Evolutionary conservation across 2,113 vertebrate genomes (phyloP).

Genomic region (Dipodomys spectabilis): DNA sequence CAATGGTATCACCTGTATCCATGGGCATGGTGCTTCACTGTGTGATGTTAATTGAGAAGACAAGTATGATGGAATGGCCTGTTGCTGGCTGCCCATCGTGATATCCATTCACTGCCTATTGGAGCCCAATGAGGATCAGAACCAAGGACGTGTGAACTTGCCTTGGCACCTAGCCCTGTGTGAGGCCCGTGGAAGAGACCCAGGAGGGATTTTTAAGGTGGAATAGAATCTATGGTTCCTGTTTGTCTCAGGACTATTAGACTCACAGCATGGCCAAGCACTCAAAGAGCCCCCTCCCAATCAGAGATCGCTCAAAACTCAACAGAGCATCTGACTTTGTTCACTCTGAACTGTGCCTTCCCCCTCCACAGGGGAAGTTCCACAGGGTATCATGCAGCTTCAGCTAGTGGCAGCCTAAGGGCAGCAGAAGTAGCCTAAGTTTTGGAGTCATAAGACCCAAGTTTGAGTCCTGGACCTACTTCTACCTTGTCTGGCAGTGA

Average conservation of each 20-base stretch:
- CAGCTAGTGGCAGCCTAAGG: neutral
- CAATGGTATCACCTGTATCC: neutral
- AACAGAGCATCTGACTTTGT: rapidly evolving
- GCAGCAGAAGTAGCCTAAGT: neutral
- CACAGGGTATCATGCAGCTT: neutral
- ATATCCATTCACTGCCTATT: neutral
- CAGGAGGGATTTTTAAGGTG: neutral
- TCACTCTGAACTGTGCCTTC: neutral
- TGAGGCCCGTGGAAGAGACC: neutral
- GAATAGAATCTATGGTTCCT: neutral
- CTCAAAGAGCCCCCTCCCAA: neutral
- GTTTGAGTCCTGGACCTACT: neutral
- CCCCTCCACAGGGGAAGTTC: neutral
- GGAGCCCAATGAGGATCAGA: neutral
- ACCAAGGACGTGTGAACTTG: neutral
- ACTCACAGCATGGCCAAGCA: neutral
- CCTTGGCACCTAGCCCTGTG: neutral
- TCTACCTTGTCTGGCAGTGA: neutral
- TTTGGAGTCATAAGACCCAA: neutral
- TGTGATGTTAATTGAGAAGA: neutral
- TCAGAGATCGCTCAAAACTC: neutral
- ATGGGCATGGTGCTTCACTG: neutral
- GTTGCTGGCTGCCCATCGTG: neutral
- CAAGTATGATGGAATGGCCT: neutral
- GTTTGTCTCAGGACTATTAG: neutral